Evolutionary conservation across 2,888 invertebrate species (phyloP), one percentile per base, ranked within the genome.

Genomic region (Lymantria monacha): DNA sequence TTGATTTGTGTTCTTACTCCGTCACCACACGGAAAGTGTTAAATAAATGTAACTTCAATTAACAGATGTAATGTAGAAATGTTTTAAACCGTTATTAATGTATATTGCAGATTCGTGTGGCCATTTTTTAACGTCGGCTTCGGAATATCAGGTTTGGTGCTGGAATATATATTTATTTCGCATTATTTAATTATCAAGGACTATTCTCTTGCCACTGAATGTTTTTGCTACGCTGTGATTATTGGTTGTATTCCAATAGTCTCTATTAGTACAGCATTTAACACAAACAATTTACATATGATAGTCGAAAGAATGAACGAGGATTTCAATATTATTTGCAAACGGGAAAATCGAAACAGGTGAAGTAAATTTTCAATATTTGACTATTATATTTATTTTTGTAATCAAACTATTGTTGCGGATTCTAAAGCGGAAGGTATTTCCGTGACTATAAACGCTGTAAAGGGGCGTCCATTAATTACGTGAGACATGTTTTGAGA

Each of bases 321-420:
- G 9, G 84, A 85, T 53, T 85, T 86, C 48, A 36, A 63, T 10
- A 66, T 63, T 11, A 61, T 87, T 45, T 79, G 79, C 49, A 63
- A 54, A 30, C 61, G 84, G 44, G 76, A 66, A 7, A 44, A 62
- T 0, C 70, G 53, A 40, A 10, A 33, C 33, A 33, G 33, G 33
- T 33, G 7, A 33, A 33, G 22, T 22, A 22, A 22, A 22, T 22
- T 22, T 3, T 22, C 2, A 2, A 22, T 22, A 3, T 22, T 3
- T 22, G 5, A 22, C 22, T 22, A 22, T 9, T 38, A 13, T 38
- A 13, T n/a, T n/a, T n/a, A n/a, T n/a, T n/a, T n/a, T n/a, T n/a
- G n/a, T n/a, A n/a, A n/a, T n/a, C n/a, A n/a, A n/a, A n/a, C n/a
- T n/a, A n/a, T n/a, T n/a, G n/a, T n/a, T n/a, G n/a, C n/a, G n/a